Percentiles rank a stretch among this genome's conserved stretches.
phyloP scores from a whole-genome alignment of 2,797 vertebrate genomes.

The Characodon lateralis region DNA sequence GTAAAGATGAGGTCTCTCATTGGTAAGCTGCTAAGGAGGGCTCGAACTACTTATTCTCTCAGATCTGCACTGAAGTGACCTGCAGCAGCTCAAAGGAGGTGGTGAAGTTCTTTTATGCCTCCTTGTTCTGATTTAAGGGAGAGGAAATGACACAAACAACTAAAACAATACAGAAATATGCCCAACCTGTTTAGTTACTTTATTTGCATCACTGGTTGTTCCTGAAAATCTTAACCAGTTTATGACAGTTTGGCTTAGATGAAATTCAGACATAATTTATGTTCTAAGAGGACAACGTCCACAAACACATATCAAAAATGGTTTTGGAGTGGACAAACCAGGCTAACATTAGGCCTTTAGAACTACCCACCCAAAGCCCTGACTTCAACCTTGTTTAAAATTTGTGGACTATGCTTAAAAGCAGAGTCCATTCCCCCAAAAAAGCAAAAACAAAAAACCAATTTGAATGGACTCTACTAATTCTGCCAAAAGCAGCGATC shows the following conservation, averaged over 20 bases:
- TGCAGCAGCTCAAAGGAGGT: constrained; percentile 6
- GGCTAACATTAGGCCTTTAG: no score
- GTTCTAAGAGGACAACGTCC: no score
- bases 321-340: no score
- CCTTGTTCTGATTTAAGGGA: constrained; percentile 1
- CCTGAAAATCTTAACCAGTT: no score
- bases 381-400: neutral
- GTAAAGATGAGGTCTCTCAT: constrained; percentile 19
- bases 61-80: constrained; percentile 31
- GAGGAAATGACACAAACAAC: neutral
- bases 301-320: no score
- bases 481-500: neutral
- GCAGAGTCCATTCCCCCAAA: neutral
- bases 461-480: neutral
- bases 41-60: constrained; percentile 42
- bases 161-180: neutral
- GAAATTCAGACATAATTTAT: no score
- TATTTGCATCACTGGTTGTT: no score
- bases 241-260: no score
- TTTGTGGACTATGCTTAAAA: neutral
- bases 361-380: no score
- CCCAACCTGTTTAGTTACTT: neutral
- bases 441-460: neutral
- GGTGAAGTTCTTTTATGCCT: constrained; percentile 7
- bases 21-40: constrained; percentile 12